Percentiles rank a stretch among this genome's conserved stretches.
Evolutionary conservation across 2,113 vertebrate species (phyloP).

Genomic region (Myanophis thanlyinensis): DNA sequence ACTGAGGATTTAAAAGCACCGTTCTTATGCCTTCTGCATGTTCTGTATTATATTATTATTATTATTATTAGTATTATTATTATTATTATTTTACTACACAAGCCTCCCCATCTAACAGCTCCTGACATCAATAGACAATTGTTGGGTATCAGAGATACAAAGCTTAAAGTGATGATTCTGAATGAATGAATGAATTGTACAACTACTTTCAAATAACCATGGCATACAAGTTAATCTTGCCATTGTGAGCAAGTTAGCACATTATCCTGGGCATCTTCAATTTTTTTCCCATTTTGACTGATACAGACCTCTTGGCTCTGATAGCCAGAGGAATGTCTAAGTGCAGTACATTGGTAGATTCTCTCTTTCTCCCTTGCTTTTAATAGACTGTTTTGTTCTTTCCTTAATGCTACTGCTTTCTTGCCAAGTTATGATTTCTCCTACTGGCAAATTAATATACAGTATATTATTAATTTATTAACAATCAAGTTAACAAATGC

Average conservation of each 20-base stretch:
- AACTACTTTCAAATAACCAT: neutral
- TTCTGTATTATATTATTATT: too few relatives aligned
- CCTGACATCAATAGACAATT: neutral
- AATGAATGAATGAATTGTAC: neutral
- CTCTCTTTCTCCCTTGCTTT: neutral
- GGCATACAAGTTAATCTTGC: neutral
- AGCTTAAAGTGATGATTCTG: fast-evolving
- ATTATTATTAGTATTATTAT: too few relatives aligned
- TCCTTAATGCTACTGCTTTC: neutral
- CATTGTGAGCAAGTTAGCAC: neutral
- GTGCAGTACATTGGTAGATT: neutral
- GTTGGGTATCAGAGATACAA: neutral
- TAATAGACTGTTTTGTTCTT: neutral
- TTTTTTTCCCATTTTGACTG: constrained; percentile 7
- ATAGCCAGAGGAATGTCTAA: fast-evolving
- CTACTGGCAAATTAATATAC: neutral
- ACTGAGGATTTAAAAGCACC: neutral
- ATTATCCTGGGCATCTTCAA: neutral
- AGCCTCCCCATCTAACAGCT: neutral
- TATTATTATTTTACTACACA: neutral
- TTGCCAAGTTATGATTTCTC: neutral
- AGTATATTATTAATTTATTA: neutral
- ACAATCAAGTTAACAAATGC: neutral
- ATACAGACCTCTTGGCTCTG: neutral
- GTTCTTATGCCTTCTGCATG: neutral